phyloP scores from a whole-genome alignment of 2,888 invertebrate species.

The Cryptocephalus moraei region DNA sequence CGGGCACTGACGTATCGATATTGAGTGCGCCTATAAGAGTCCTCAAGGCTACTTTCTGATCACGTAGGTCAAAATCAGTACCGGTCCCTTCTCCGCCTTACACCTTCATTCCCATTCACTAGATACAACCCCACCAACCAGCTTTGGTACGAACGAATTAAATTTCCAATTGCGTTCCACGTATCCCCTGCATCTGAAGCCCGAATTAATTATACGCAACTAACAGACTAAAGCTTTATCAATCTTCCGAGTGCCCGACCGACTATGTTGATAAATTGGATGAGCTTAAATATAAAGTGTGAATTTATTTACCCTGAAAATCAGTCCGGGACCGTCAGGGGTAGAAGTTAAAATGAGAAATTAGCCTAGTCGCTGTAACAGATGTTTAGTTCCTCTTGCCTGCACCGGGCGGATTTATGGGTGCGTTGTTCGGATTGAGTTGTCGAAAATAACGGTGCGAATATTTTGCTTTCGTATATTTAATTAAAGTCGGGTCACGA shows the following conservation, averaged over 20 bases:
- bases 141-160: no score
- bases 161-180: no score
- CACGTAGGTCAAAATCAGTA: no score
- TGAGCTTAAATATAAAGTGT: slow-evolving; percentile 5
- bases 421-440: slow-evolving; percentile 12
- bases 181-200: not conserved
- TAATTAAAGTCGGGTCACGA: not conserved
- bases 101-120: no score
- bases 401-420: slow-evolving; percentile 13
- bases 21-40: no score
- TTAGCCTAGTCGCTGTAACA: slow-evolving; percentile 30
- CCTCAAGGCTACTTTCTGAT: no score
- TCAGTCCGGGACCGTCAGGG: slow-evolving; percentile 22
- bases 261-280: not conserved
- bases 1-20: no score
- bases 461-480: not conserved
- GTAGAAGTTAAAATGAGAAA: slow-evolving; percentile 28
- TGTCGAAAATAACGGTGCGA: slow-evolving; percentile 11
- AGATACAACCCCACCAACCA: no score
- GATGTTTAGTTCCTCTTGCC: slow-evolving; percentile 20
- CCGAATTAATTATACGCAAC: not conserved
- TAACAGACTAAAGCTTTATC: not conserved
- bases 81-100: no score
- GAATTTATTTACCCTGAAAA: slow-evolving; percentile 30
- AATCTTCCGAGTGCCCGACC: not conserved